These are phyloP conservation scores for Cheilosia urbana DNA, from an alignment of 2,888 invertebrate species.

Conservation along the genomic window DNA sequence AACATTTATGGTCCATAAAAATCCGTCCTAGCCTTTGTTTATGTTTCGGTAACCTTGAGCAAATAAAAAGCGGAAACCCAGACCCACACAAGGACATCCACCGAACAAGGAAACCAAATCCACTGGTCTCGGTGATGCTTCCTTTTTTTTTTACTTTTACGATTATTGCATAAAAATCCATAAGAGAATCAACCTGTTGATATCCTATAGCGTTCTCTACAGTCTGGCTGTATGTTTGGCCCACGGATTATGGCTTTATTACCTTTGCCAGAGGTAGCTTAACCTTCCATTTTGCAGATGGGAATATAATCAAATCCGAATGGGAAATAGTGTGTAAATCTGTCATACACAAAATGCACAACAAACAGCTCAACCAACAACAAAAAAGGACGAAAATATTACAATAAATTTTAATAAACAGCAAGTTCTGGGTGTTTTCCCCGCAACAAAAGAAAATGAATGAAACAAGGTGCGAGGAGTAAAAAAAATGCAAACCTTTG, in stretches of 20 bases:
- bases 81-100: conserved; percentile 60
- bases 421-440: conserved; percentile 46
- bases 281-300: conserved; percentile 68
- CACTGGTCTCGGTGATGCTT: conserved; percentile 54
- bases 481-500: conserved; percentile 33
- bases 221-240: conserved; percentile 40
- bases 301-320: conserved; percentile 71
- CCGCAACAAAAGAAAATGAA: conserved; percentile 20
- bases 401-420: conserved; percentile 72
- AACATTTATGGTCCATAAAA: conserved; percentile 75
- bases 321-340: conserved; percentile 68
- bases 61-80: conserved; percentile 71
- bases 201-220: conserved; percentile 52
- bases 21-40: conserved; percentile 71
- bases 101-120: conserved; percentile 61
- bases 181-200: conserved; percentile 73
- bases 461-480: conserved; percentile 18
- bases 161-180: conserved; percentile 76
- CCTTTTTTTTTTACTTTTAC: conserved; percentile 54
- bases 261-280: conserved; percentile 68
- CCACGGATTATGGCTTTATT: conserved; percentile 72
- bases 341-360: conserved; percentile 44
- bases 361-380: conserved; percentile 8
- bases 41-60: conserved; percentile 73
- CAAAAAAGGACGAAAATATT: conserved; percentile 55